Conservation (phyloP, 1,140 invertebrate species). For the Teleopsis dalmanni region DNA sequence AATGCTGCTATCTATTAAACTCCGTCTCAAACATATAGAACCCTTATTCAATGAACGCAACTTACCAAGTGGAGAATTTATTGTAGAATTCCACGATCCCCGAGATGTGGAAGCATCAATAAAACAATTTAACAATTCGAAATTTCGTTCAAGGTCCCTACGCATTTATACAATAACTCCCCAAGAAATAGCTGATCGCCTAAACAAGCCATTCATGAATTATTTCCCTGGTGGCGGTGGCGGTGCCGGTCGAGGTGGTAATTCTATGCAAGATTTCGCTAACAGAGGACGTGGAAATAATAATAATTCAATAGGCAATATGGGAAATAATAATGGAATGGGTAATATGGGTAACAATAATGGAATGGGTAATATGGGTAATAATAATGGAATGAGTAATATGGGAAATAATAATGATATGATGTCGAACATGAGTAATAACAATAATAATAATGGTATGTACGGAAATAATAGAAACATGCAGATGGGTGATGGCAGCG, state of each 20-base stretch:
- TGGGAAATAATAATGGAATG: background rate
- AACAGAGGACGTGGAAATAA: background rate
- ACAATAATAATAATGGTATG: background rate
- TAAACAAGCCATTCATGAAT: slow-evolving; percentile 37
- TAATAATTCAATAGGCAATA: slow-evolving; percentile 2
- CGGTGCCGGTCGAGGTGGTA: background rate
- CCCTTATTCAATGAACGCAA: slow-evolving; percentile 62
- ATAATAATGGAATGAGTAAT: background rate
- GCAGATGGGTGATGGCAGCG: background rate
- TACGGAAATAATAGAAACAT: slow-evolving; percentile 2
- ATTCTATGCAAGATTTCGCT: background rate
- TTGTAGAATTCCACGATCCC: slow-evolving; percentile 68
- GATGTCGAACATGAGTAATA: background rate
- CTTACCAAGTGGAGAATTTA: slow-evolving; percentile 71
- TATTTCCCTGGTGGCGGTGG: slow-evolving; percentile 27
- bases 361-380: background rate
- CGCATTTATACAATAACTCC: slow-evolving; percentile 59
- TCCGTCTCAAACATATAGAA: slow-evolving; percentile 69
- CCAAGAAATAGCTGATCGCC: slow-evolving; percentile 48
- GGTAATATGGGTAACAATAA: background rate
- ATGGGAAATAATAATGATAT: background rate
- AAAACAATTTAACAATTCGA: slow-evolving; percentile 56
- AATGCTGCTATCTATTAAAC: slow-evolving; percentile 68
- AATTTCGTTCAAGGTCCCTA: slow-evolving; percentile 58
- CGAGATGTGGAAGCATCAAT: slow-evolving; percentile 64